phyloP scores from a whole-genome alignment of 2,888 invertebrate species.

The Thyatira batis region DNA sequence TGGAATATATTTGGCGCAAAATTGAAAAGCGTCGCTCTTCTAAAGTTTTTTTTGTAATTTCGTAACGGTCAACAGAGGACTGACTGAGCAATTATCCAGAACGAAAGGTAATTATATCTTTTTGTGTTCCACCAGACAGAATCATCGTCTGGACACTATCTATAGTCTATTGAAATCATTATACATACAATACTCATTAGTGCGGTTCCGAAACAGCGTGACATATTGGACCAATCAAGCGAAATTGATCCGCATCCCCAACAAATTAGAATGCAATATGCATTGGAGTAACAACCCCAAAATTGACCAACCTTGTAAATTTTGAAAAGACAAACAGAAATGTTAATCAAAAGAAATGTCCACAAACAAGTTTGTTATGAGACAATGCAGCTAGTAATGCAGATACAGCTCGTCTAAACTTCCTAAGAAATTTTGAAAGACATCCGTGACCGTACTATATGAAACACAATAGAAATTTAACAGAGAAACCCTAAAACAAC shows the following conservation, averaged over 20 bases:
- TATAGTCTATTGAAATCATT: constrained; percentile 29
- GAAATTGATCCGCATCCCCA: constrained; percentile 5
- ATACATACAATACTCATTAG: constrained; percentile 51
- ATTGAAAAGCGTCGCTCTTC: neutral
- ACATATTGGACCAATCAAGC: constrained; percentile 14
- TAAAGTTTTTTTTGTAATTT: constrained; percentile 11
- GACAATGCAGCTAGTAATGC: constrained; percentile 49
- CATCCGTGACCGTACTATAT: constrained; percentile 3
- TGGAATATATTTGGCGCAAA: neutral
- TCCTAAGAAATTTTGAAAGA: constrained; percentile 5
- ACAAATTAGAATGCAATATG: constrained; percentile 7
- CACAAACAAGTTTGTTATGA: constrained; percentile 51
- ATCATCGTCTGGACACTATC: constrained; percentile 20
- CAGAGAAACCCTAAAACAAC: constrained; percentile 30
- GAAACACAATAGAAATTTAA: neutral
- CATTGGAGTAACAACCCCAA: constrained; percentile 6
- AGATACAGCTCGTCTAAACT: constrained; percentile 12
- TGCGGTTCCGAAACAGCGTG: constrained; percentile 68
- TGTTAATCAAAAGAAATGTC: constrained; percentile 44
- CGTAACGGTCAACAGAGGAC: constrained; percentile 36
- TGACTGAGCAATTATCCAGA: constrained; percentile 42
- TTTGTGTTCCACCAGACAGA: constrained; percentile 23
- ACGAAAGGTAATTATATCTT: constrained; percentile 42
- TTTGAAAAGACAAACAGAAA: constrained; percentile 33
- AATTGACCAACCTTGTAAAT: constrained; percentile 17